phyloP scores from a whole-genome alignment of 1,140 invertebrate species.

The Megalonaias nervosa region DNA sequence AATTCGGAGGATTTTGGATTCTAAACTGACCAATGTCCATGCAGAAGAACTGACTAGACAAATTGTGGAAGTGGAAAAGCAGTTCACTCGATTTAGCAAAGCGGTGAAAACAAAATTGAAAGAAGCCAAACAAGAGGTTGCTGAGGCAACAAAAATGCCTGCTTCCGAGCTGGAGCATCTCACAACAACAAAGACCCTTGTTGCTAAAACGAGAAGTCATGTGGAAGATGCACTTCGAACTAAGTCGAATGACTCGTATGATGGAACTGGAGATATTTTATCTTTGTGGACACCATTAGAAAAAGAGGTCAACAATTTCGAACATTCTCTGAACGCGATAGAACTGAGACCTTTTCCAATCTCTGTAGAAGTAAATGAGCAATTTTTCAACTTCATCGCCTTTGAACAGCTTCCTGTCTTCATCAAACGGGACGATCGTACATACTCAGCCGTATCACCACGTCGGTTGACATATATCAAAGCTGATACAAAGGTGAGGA shows the following conservation, averaged over 20 bases:
- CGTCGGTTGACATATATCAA: no score
- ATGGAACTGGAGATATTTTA: conserved; percentile 21
- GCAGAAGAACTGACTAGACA: conserved; percentile 23
- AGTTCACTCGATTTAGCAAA: conserved; percentile 26
- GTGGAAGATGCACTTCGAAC: conserved; percentile 30
- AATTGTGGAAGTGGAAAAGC: conserved; percentile 32
- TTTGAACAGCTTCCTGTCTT: conserved; percentile 25
- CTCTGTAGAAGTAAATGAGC: conserved; percentile 18
- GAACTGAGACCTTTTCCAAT: conserved; percentile 25
- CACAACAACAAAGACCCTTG: conserved; percentile 12
- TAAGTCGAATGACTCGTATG: conserved; percentile 23
- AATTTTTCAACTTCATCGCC: conserved; percentile 31
- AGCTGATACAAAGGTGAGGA: no score
- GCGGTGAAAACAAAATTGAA: conserved; percentile 28
- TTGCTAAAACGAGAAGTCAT: conserved; percentile 23
- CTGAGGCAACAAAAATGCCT: conserved; percentile 28
- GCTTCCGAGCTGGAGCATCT: conserved; percentile 18
- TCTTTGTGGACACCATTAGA: conserved; percentile 32
- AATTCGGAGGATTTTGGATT: conserved; percentile 27
- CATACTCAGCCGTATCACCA: neutral
- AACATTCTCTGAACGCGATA: conserved; percentile 25
- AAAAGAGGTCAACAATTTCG: conserved; percentile 29
- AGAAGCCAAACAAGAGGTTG: conserved; percentile 29
- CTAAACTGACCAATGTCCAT: conserved; percentile 16
- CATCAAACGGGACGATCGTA: conserved; percentile 8